phyloP scores from a whole-genome alignment of 2,888 invertebrate genomes.

The Imbricaverruca yamaguchii region DNA sequence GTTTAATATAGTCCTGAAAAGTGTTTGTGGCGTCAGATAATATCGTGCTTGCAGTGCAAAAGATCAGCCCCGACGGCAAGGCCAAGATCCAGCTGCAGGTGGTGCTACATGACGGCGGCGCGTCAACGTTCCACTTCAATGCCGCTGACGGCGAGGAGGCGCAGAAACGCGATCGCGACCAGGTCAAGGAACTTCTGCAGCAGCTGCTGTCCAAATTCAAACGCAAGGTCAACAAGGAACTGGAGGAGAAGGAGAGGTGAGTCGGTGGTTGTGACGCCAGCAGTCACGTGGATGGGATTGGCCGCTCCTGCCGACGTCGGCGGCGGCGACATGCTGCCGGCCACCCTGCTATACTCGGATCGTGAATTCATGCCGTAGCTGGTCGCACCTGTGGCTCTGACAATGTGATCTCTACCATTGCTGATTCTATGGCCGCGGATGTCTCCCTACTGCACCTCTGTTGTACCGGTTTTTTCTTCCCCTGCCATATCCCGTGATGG shows the following conservation, averaged over 20 bases:
- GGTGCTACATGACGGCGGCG: constrained; percentile 84
- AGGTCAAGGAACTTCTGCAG: constrained; percentile 69
- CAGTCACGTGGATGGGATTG: no score
- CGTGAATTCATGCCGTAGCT: no score
- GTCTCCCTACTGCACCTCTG: no score
- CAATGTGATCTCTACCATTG: no score
- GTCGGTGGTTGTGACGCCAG: not conserved
- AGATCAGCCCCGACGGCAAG: constrained; percentile 73
- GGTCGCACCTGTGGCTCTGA: no score
- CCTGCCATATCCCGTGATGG: no score
- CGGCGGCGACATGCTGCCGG: not conserved
- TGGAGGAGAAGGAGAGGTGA: constrained; percentile 32
- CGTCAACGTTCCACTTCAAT: constrained; percentile 95
- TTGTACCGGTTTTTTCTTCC: no score
- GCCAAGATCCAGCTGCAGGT: constrained; percentile 97
- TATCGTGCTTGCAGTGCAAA: constrained; percentile 28
- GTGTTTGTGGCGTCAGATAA: no score
- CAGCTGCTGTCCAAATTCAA: constrained; percentile 88
- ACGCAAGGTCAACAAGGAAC: constrained; percentile 68
- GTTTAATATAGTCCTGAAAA: no score
- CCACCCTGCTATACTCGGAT: no score
- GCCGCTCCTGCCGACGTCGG: no score
- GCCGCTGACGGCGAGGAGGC: constrained; percentile 72
- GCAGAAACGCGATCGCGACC: constrained; percentile 82
- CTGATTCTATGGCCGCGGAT: no score